phyloP scores from a whole-genome alignment of 2,113 vertebrate species.

The Dasyurus viverrinus region DNA sequence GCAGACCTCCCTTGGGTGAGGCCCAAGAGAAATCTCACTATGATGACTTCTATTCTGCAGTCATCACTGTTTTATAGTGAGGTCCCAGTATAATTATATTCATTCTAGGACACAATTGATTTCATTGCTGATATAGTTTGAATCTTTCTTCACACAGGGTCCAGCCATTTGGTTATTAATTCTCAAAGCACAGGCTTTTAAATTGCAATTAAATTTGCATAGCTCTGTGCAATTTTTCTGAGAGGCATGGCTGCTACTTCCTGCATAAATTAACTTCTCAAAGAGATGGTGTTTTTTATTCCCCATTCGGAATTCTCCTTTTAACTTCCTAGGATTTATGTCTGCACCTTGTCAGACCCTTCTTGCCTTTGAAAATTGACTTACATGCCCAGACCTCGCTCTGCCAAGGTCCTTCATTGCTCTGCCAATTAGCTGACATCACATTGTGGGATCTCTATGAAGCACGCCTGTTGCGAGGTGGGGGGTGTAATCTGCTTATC shows the following conservation, averaged over 20 bases:
- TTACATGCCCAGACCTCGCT: not conserved
- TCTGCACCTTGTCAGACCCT: slow-evolving; percentile 1
- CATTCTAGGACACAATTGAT: slow-evolving; percentile 10
- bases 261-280: slow-evolving; percentile 2
- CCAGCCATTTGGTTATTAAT: slow-evolving; percentile 59
- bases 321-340: slow-evolving; percentile 34
- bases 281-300: slow-evolving; percentile 38
- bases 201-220: slow-evolving; percentile 60
- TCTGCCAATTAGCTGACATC: not conserved
- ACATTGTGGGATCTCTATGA: slow-evolving; percentile 27
- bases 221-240: not conserved
- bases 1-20: not conserved
- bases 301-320: slow-evolving; percentile 38
- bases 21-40: slow-evolving; percentile 41
- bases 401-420: slow-evolving; percentile 32
- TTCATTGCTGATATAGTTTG: slow-evolving; percentile 56
- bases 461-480: not conserved
- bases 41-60: slow-evolving; percentile 45
- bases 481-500: not conserved
- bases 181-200: slow-evolving; percentile 52
- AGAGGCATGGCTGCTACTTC: slow-evolving; percentile 25
- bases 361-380: slow-evolving; percentile 49
- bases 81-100: slow-evolving; percentile 50
- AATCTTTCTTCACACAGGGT: slow-evolving; percentile 47
- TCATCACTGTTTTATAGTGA: slow-evolving; percentile 18